Conservation (phyloP, 2,888 invertebrate species). For the Sthenelais limicola region DNA sequence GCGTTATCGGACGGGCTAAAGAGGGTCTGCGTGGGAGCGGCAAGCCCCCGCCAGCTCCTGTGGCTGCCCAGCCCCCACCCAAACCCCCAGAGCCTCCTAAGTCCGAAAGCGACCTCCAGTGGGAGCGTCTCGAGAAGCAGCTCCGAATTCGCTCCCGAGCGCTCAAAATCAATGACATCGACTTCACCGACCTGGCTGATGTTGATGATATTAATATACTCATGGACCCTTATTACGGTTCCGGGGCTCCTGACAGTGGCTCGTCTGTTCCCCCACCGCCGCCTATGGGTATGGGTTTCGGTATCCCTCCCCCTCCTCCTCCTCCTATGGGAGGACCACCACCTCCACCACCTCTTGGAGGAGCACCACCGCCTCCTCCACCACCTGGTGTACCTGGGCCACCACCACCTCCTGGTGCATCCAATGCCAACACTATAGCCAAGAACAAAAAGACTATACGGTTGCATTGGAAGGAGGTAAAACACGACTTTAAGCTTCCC, state of each 20-base stretch:
- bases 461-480: constrained; percentile 94
- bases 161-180: constrained; percentile 87
- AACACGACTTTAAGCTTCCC: constrained; percentile 53
- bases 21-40: constrained; percentile 89
- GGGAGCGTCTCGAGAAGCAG: constrained; percentile 84
- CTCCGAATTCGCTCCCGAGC: constrained; percentile 51
- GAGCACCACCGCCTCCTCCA: constrained; percentile 59
- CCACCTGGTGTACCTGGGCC: constrained; percentile 60
- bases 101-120: constrained; percentile 87
- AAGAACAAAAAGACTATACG: constrained; percentile 93
- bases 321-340: constrained; percentile 33
- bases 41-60: constrained; percentile 71
- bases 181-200: constrained; percentile 92
- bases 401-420: constrained; percentile 45
- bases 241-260: constrained; percentile 40
- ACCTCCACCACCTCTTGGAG: constrained; percentile 67
- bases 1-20: constrained; percentile 93
- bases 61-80: constrained; percentile 24
- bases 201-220: constrained; percentile 83
- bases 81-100: constrained; percentile 40
- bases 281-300: constrained; percentile 11
- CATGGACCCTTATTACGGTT: constrained; percentile 35
- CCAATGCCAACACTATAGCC: constrained; percentile 55
- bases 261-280: constrained; percentile 27
- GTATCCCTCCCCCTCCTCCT: constrained; percentile 40